Percentiles rank a stretch among this genome's conserved stretches.
These are phyloP conservation scores for Rhagonycha fulva DNA, from an alignment of 2,888 invertebrate genomes.

Conservation along the genomic window DNA sequence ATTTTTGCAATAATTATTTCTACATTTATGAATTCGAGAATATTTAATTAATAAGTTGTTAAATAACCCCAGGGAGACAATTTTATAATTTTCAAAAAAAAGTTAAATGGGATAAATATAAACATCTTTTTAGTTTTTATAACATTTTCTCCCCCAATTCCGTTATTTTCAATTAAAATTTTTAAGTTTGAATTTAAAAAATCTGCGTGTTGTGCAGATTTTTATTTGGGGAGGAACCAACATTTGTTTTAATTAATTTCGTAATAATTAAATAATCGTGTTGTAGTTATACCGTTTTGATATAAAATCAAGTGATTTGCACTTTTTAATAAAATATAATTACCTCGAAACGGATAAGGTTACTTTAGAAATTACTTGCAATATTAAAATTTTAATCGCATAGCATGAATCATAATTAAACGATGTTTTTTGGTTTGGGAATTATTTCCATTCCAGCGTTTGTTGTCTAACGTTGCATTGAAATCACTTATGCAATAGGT, in stretches of 20 bases:
- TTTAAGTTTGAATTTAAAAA: not conserved
- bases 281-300: not conserved
- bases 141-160: not conserved
- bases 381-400: constrained; percentile 3
- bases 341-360: not conserved
- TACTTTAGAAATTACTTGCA: not conserved
- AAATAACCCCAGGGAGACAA: no score
- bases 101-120: no score
- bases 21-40: no score
- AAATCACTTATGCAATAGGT: constrained; percentile 2
- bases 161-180: not conserved
- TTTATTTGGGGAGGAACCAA: not conserved
- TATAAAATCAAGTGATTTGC: not conserved
- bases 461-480: constrained; percentile 5
- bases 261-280: not conserved
- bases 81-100: no score
- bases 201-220: not conserved
- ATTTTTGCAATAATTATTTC: no score
- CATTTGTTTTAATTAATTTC: not conserved
- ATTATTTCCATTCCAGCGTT: not conserved
- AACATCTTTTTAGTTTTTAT: no score
- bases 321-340: not conserved
- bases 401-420: not conserved
- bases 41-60: no score
- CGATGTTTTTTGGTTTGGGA: not conserved